Conservation (phyloP, 37 sponge, comb jelly and placozoan genomes). For the Axinella damicornis region DNA sequence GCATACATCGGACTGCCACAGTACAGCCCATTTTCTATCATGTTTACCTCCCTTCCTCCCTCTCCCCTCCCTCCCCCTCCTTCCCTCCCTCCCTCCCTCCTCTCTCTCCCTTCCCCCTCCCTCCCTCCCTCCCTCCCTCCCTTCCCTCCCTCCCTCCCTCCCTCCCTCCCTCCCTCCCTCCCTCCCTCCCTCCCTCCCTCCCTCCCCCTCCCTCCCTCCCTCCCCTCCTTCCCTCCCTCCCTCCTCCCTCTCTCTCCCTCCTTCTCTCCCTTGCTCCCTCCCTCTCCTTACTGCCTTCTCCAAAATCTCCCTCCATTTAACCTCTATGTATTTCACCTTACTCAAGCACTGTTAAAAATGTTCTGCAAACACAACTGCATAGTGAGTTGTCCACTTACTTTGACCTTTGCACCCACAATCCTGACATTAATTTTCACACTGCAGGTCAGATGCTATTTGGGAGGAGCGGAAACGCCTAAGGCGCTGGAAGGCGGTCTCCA, state of each 20-base stretch:
- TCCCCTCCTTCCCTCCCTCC: not conserved
- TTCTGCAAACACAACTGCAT: not conserved
- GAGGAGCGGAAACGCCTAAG: conserved; percentile 49
- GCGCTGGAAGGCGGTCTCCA: conserved; percentile 45
- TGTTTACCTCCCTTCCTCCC: not conserved
- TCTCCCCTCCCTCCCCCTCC: not conserved
- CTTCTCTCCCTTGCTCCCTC: not conserved
- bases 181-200: not conserved
- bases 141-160: not conserved
- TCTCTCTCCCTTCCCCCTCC: too few species aligned
- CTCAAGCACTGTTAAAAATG: not conserved
- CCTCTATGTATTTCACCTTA: too few species aligned
- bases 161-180: not conserved
- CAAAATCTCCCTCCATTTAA: too few species aligned
- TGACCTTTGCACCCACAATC: too few species aligned
- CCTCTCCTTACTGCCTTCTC: too few species aligned
- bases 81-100: not conserved
- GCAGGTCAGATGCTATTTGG: conserved; percentile 67
- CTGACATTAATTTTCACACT: too few species aligned
- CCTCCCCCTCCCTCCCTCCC: too few species aligned
- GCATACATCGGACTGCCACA: conserved; percentile 71
- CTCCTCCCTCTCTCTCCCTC: conserved; percentile 7
- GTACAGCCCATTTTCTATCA: conserved; percentile 25
- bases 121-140: too few species aligned
- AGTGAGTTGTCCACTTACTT: not conserved